Percentiles rank a stretch among this genome's conserved stretches.
Evolutionary conservation across 2,888 invertebrate genomes (phyloP).

Genomic region (Lithophane ornitopus): DNA sequence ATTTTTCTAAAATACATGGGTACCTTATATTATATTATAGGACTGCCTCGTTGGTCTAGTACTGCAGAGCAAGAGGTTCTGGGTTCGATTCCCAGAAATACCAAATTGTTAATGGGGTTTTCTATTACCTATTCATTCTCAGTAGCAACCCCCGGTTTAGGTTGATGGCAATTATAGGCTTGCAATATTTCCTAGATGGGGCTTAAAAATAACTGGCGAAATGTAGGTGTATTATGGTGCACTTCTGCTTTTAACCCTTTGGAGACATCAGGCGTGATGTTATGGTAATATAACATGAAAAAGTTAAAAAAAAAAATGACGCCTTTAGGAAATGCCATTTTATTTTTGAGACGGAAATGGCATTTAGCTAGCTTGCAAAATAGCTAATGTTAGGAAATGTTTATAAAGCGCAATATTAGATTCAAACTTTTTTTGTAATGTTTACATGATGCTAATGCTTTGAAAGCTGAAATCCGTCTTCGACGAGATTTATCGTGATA

Average conservation of each 20-base stretch:
- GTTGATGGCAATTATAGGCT: neutral
- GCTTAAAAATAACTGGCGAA: neutral
- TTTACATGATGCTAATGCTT: constrained; percentile 50
- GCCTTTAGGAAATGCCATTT: constrained; percentile 31
- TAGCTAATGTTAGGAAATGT: constrained; percentile 48
- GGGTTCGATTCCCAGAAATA: neutral
- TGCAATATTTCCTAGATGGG: neutral
- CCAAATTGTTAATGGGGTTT: neutral
- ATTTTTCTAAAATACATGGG: too few relatives aligned
- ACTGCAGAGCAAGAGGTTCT: neutral
- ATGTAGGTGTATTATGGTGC: neutral
- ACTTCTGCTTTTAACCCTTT: neutral
- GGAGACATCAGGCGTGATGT: neutral
- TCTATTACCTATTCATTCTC: neutral
- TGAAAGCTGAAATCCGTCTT: constrained; percentile 22
- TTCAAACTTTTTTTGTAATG: constrained; percentile 20
- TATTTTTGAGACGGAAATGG: constrained; percentile 36
- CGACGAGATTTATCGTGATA: constrained; percentile 30
- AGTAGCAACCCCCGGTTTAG: neutral
- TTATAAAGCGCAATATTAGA: constrained; percentile 26
- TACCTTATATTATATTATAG: neutral
- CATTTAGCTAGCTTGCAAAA: constrained; percentile 34
- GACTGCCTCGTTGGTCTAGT: neutral
- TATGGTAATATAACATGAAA: neutral
- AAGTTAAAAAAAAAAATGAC: neutral